phyloP scores from a whole-genome alignment of 2,113 vertebrate genomes.

The Progne subis region DNA sequence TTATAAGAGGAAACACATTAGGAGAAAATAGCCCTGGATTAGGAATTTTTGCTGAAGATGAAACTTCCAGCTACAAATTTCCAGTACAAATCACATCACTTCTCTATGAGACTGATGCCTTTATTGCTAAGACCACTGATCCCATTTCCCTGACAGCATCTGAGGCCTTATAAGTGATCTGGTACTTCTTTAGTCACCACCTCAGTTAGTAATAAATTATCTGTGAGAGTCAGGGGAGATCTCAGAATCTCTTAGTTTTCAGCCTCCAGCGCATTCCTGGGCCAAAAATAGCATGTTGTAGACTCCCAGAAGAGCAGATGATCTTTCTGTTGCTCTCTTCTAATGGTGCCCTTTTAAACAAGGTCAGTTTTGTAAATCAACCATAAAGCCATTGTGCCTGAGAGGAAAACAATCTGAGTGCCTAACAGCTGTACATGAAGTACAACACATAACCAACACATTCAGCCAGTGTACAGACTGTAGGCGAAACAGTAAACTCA shows the following conservation, averaged over 20 bases:
- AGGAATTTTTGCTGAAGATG: not conserved
- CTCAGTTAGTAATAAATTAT: not conserved
- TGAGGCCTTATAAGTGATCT: not conserved
- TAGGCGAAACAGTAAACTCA: not conserved
- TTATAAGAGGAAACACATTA: not conserved
- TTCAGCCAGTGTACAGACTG: not conserved
- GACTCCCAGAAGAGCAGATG: not conserved
- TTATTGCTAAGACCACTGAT: not conserved
- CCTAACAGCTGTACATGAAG: not conserved
- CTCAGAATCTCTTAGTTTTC: not conserved
- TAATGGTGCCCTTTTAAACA: not conserved
- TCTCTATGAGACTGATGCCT: not conserved
- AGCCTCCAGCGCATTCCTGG: not conserved
- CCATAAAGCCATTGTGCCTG: not conserved
- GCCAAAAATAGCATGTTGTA: not conserved
- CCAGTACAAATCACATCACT: not conserved
- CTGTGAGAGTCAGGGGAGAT: not conserved
- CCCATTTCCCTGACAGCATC: not conserved
- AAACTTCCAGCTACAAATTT: not conserved
- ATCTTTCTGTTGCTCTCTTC: not conserved
- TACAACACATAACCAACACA: not conserved
- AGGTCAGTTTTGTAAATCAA: not conserved
- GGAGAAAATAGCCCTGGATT: not conserved
- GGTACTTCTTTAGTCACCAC: not conserved
- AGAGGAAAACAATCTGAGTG: not conserved